Evolutionary conservation across 2,797 vertebrate species (phyloP), one percentile per base, ranked within the genome.

Genomic region (Mallotus villosus): DNA sequence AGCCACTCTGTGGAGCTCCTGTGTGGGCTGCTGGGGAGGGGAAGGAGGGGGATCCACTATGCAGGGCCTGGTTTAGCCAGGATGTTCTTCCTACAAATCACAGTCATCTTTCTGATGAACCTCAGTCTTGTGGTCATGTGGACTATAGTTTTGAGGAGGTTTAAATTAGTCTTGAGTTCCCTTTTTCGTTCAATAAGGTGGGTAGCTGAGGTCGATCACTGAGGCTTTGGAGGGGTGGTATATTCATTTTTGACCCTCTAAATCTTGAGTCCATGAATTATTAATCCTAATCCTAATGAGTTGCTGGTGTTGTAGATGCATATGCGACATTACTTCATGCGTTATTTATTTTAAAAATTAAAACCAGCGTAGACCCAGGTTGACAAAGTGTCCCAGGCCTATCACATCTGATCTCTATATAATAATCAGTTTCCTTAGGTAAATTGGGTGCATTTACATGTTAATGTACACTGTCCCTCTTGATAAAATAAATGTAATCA

Each of bases 31-130:
- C 63, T 32, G 57, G 82, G 55, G 63, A 57, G 72, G 49, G 68
- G 34, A 17, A 3, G 9, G 16, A 8, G n/a, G 1, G 12, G 21
- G 16, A 4, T 63, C 25, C 2, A 24, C 61, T 62, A 8, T 4
- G 51, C 29, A 1, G 29, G 7, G 27, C 41, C 66, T 32, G 27
- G 34, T 21, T 14, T 5, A 65, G 51, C 19, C 58, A 25, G 29
- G 71, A 84, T 75, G 68, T 63, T 74, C 73, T 81, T 71, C 81
- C 70, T 25, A 69, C 59, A 29, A n/a, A 62, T 5, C 37, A 62
- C 67, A 67, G 75, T 89, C 75, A 80, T 80, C 59, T 84, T 79
- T 86, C 71, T 74, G 80, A 85, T 79, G 78, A 41, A 71, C 7
- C 58, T 62, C 60, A 53, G 24, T 57, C 37, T 62, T 65, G 63